Base-by-base conservation (phyloP, 1,140 invertebrate genomes). In the Drosophila carrolli region DNA sequence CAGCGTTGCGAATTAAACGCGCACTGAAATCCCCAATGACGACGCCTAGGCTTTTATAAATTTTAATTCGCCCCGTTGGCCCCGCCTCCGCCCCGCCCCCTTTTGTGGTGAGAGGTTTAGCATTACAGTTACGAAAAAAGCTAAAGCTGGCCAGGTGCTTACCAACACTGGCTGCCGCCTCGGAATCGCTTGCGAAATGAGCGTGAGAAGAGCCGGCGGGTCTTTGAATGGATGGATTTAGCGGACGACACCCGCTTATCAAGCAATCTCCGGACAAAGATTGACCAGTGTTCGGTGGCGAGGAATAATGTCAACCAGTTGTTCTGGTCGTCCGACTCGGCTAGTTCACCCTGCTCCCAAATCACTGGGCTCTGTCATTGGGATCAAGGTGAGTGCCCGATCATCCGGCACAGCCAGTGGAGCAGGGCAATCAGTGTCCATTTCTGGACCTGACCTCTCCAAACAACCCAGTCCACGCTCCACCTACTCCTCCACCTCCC, bases 1-100 rank as follows among this genome's bases (percentile, higher is more conserved):
- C 65, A 81, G 60, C 75, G 68, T 47, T 55, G 65, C 56, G 44
- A 46, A 78, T 81, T 59, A 43, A 89, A 78, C 62, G 80, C 70
- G 74, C 40, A 89, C 85, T 89, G 77, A 89, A 84, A 73, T 71
- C 54, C 43, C 43, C 60, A 60, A 35, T 48, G 65, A 41, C 61
- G 59, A 61, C 44, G 68, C 55, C 55, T 78, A 63, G 59, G 70
- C 78, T 89, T 89, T 81, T 89, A 89, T 89, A 80, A 89, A 78
- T 78, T 86, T 83, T 57, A 16, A 44, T 55, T 27, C 61, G 58
- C 73, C 71, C 76, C 56, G 56, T 55, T 60, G 51, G 23, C n/a
- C 37, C 40, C 47, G 16, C 29, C 6, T 50, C 6, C 5, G n/a
- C 13, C 2, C 43, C 40, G 19, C n/a, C 53, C 13, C 27, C 40